Conservation (phyloP, 37 sponge, comb jelly and placozoan genomes). For the Axinella damicornis region DNA sequence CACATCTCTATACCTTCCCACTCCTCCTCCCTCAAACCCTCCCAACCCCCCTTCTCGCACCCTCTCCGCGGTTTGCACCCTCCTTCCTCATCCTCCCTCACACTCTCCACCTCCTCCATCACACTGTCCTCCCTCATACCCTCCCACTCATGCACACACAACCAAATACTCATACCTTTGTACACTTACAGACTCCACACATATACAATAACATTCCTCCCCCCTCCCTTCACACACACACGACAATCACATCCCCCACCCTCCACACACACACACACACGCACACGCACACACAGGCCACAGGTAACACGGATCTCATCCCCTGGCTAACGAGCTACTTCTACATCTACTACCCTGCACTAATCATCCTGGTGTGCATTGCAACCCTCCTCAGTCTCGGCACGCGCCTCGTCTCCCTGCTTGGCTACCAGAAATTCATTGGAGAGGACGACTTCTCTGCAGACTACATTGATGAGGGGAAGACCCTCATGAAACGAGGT, state of each 20-base stretch:
- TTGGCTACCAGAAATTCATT: constrained; percentile 92
- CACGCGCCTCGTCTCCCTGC: constrained; percentile 70
- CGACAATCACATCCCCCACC: not conserved
- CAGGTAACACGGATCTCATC: constrained; percentile 79
- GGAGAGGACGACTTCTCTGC: constrained; percentile 91
- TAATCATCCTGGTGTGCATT: constrained; percentile 84
- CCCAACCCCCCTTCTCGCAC: not conserved
- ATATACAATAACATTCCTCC: not conserved
- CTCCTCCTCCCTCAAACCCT: not conserved
- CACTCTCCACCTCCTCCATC: not conserved
- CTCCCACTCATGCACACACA: constrained; percentile 6
- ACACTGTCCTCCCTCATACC: not conserved
- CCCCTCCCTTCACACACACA: not conserved
- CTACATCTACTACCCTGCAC: constrained; percentile 91
- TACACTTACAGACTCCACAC: too few relatives aligned
- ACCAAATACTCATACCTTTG: too few relatives aligned
- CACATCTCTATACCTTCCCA: not conserved
- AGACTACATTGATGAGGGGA: constrained; percentile 94
- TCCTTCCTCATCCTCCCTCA: not conserved
- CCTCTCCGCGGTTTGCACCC: too few relatives aligned
- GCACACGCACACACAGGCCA: constrained; percentile 51
- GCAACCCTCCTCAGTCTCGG: constrained; percentile 89
- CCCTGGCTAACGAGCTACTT: constrained; percentile 86
- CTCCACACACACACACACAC: not conserved
- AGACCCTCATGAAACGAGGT: constrained; percentile 91